Evolutionary conservation across 2,888 invertebrate species (phyloP), one percentile per base, ranked within the genome.

Genomic region (Falcaria lacertinaria): DNA sequence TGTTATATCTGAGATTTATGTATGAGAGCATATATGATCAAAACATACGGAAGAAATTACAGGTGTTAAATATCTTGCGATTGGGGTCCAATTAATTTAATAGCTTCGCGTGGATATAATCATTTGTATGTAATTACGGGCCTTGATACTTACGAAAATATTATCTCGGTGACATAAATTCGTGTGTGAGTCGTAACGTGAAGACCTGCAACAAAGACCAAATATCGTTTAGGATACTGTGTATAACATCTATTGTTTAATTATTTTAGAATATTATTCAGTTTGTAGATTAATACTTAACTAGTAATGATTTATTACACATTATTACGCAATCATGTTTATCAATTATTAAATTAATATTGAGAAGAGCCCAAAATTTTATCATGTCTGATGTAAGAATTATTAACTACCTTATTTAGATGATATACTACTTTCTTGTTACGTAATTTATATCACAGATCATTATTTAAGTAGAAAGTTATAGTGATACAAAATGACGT

Each of bases 81-180:
- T 11, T 28, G 2, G 28, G 28, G 28, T 28, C 28, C 28, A 28
- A 28, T 28, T 28, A 28, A 1, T 28, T 7, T 28, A 28, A 5
- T 28, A 5, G 25, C 11, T 28, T 28, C 11, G 2, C 3, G 28
- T 11, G 13, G n/a, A 13, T 14, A n/a, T 14, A 13, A 33, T 15
- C 4, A 1, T 33, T 13, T 33, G 15, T 33, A 33, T 5, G 38
- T 1, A 25, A 44, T 39, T 5, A 43, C 39, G 7, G 19, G 3
- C 7, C 22, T 37, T 13, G 22, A 4, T 72, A 78, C 83, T 80
- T 72, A 82, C 84, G 65, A 48, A 65, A 63, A 53, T 67, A 45
- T 67, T 75, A 75, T 84, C 67, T 80, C 53, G 78, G 87, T 81
- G 81, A 68, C 89, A 89, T 89, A 88, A 75, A 87, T 79, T 75